Conservation (phyloP, 2,797 vertebrate genomes). For the Lepus oiostolus region DNA sequence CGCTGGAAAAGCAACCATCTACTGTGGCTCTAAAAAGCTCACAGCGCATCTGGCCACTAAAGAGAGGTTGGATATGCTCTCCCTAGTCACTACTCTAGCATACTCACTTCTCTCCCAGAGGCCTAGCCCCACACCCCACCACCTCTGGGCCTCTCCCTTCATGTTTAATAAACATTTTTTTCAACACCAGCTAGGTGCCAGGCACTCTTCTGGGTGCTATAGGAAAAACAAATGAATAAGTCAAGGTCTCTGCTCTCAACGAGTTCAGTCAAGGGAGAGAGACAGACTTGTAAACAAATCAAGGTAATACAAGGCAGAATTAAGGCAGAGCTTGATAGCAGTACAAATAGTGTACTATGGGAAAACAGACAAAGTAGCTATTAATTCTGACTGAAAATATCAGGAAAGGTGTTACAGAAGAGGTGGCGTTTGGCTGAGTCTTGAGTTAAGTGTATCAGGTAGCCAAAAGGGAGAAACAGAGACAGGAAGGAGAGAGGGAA, state of each 20-base stretch:
- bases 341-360: conserved; percentile 72
- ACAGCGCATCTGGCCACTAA: neutral
- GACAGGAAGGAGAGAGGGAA: neutral
- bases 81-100: neutral
- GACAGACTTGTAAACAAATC: conserved; percentile 83
- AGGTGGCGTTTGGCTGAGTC: conserved; percentile 68
- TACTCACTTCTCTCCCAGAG: neutral
- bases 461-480: neutral
- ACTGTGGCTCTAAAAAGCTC: neutral
- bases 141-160: conserved; percentile 60
- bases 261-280: conserved; percentile 77
- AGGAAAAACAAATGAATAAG: conserved; percentile 78
- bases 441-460: conserved; percentile 67
- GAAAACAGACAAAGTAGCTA: conserved; percentile 72
- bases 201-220: conserved; percentile 72
- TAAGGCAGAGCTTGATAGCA: conserved; percentile 76
- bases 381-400: conserved; percentile 76
- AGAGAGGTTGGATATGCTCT: neutral
- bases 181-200: conserved; percentile 61
- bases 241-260: conserved; percentile 77
- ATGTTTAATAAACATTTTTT: conserved; percentile 73
- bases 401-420: conserved; percentile 74
- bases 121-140: neutral
- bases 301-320: conserved; percentile 80
- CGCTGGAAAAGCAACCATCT: conserved; percentile 9